phyloP scores from a whole-genome alignment of 2,113 vertebrate genomes.

The Misgurnus mizolepis region DNA sequence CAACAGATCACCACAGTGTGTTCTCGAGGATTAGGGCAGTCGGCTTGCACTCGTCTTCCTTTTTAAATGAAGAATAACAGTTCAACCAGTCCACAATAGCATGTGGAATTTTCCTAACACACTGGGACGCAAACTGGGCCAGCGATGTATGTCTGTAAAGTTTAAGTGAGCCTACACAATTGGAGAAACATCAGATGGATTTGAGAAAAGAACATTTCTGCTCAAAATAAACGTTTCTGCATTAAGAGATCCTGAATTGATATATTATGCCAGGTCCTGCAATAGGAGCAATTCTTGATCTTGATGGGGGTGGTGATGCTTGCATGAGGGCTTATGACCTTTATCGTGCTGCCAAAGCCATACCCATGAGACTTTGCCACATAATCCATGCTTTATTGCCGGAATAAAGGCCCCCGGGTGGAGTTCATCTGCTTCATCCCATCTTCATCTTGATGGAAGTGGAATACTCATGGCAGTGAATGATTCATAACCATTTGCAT shows the following conservation, averaged over 20 bases:
- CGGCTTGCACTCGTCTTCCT: conserved; percentile 44
- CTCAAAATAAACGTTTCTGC: too few species aligned
- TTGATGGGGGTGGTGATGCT: conserved; percentile 31
- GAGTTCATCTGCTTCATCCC: conserved; percentile 52
- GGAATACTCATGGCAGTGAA: background rate
- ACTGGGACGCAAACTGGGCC: background rate
- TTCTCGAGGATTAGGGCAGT: conserved; percentile 30
- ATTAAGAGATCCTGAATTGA: background rate
- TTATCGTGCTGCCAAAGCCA: conserved; percentile 44
- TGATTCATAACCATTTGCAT: background rate
- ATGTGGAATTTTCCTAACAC: conserved; percentile 3
- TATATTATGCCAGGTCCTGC: background rate
- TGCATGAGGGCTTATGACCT: conserved; percentile 45
- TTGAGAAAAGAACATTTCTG: too few species aligned
- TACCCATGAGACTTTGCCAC: conserved; percentile 44
- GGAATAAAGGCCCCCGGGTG: conserved; percentile 48
- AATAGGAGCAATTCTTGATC: conserved; percentile 24
- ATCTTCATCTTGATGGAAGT: conserved; percentile 24
- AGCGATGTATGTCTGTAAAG: background rate
- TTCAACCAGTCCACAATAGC: background rate
- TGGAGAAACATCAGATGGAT: too few species aligned
- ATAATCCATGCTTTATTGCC: conserved; percentile 52
- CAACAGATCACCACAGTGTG: conserved; percentile 43
- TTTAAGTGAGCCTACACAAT: background rate
- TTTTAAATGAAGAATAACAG: conserved; percentile 44